Evolutionary conservation across 2,888 invertebrate species (phyloP), one percentile per base, ranked within the genome.

Genomic region (Heliconius ethilla): DNA sequence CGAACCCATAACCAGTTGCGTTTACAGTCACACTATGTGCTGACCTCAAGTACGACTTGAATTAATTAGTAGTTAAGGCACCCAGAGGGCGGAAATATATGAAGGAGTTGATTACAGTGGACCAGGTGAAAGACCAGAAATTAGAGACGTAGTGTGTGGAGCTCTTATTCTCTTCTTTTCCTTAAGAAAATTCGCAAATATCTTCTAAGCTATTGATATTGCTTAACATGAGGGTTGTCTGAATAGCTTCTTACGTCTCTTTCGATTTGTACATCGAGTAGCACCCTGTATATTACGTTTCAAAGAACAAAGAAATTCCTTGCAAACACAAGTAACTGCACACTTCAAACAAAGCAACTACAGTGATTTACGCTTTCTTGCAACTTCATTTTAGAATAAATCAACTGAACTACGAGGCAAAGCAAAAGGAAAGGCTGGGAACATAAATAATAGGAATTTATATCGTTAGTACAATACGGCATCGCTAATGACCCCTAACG

Each of bases 381-480:
- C 25, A 72, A 40, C 55, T 73, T 37, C 51, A 29, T 29, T 70
- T 72, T 73, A 77, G 27, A 75, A 75, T 76, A 76, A 66, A 77
- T 77, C 72, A 55, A 59, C 27, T 67, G 33, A 27, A 73, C 63
- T 70, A 51, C 15, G 18, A 69, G 18, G 18, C 15, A 65, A 59
- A 29, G 63, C 22, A 51, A 67, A 37, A 5, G 67, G 40, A 40
- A 67, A 25, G 13, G 69, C 65, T 37, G 55, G 15, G 51, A 29
- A 67, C 67, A 75, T 77, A 79, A 77, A 75, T 79, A 75, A 75
- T 75, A 75, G 15, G 40, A 73, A 77, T 40, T 73, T 72, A 37
- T 67, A 75, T 75, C 79, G 79, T 77, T 72, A 69, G 75, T 22
- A 75, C 79, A 79, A 75, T 79, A 75, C 33, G 77, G 62, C 62